Conservation (phyloP, 2,113 vertebrate genomes). For the Piprites chloris region DNA sequence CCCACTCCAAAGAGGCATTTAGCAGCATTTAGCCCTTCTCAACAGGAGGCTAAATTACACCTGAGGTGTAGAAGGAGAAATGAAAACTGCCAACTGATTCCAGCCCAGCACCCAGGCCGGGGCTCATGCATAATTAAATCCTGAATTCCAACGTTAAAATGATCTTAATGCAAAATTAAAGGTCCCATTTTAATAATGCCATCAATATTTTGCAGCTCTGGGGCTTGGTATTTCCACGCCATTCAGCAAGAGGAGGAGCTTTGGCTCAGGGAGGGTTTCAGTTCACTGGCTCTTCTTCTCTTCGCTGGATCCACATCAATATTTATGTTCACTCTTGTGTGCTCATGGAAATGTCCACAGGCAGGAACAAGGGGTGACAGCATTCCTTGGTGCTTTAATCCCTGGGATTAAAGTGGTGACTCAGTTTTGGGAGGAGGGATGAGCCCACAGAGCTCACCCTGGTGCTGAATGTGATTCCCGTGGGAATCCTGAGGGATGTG, state of each 20-base stretch:
- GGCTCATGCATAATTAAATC: neutral
- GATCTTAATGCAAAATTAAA: neutral
- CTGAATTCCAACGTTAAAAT: neutral
- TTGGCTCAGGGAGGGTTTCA: neutral
- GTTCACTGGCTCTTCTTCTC: neutral
- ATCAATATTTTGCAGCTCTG: neutral
- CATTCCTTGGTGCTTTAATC: neutral
- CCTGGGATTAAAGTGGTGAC: rapidly evolving
- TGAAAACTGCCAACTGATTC: neutral
- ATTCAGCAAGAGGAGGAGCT: neutral
- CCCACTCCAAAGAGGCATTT: neutral
- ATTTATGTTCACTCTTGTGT: neutral
- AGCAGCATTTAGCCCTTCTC: neutral
- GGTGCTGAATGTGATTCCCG: neutral
- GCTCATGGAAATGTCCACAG: rapidly evolving
- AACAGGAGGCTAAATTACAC: neutral
- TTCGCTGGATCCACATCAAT: neutral
- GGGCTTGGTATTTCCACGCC: neutral
- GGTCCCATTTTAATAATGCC: neutral
- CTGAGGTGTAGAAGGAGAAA: neutral
- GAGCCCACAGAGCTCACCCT: neutral
- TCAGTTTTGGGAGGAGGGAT: neutral
- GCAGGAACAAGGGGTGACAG: rapidly evolving
- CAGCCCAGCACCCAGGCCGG: neutral
- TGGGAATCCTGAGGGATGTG: neutral